Base-by-base conservation (phyloP, 2,888 invertebrate genomes). In the Sarcophaga carnaria region DNA sequence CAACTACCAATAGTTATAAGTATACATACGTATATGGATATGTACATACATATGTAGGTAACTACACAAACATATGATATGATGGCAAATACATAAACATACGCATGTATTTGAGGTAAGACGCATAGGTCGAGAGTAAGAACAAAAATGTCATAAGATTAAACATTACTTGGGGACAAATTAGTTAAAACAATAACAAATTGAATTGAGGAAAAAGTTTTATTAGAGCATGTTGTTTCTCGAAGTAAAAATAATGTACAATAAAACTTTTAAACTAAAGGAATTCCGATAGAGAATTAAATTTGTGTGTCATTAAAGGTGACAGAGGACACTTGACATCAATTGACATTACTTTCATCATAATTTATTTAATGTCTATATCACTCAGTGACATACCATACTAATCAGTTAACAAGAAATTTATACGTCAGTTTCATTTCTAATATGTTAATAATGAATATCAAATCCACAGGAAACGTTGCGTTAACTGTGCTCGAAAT, bases 201-300 rank as follows among this genome's bases (percentile, higher is more conserved):
- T 76, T 76, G 49, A 54, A 66, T 62, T 17, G 27, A 54, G 47
- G 49, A 14, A 4, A 25, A 63, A 49, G 25, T 49, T 66, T 27
- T 78, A 47, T 70, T 70, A 25, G 47, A 78, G 49, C 27, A 78
- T 60, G 49, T 63, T 70, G 67, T 49, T 78, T 37, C 37, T 37
- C 10, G 8, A 37, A 37, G 37, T 10, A 37, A 37, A 37, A 37
- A 2, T 37, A 37, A 1, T 8, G 8, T 37, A 22, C 22, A 37
- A 37, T 37, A 37, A 37, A 37, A 37, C 37, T 37, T 37, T 37
- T 37, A 37, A 37, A 37, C 37, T 37, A 37, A 37, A 37, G 8
- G 37, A 37, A 10, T 37, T 37, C 8, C 10, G 37, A 37, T 37
- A 10, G 37, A 37, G 17, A 60, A 22, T 74, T 62, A 22, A 63